These are phyloP conservation scores for Machaerirhynchus nigripectus DNA, from an alignment of 2,113 vertebrate species.

Conservation along the genomic window DNA sequence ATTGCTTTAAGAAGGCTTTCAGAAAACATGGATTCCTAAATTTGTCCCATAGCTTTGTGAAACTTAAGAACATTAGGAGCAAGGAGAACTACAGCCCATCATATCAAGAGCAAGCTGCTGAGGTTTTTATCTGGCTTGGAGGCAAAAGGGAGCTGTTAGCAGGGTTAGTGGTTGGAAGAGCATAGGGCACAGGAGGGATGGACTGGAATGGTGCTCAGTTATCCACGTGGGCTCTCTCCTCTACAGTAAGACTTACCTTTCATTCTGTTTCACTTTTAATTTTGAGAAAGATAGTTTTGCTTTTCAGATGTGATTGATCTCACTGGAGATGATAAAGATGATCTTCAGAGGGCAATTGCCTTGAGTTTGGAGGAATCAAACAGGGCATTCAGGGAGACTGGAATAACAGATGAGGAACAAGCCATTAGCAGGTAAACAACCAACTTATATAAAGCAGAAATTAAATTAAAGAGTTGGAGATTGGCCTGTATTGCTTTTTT, in stretches of 20 bases:
- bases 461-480: slow-evolving; percentile 52
- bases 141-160: background rate
- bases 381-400: slow-evolving; percentile 95
- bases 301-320: slow-evolving; percentile 96
- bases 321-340: slow-evolving; percentile 99
- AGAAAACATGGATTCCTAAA: background rate
- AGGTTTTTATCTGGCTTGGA: background rate
- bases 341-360: slow-evolving; percentile 98
- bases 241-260: slow-evolving; percentile 59
- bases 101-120: background rate
- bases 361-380: slow-evolving; percentile 98
- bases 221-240: slow-evolving; percentile 10
- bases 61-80: background rate
- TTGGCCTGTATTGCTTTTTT: slow-evolving; percentile 60
- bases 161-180: background rate
- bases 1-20: background rate
- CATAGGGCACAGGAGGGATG: background rate
- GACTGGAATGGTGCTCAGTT: background rate
- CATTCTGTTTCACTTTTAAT: slow-evolving; percentile 71
- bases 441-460: slow-evolving; percentile 59
- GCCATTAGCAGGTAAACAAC: slow-evolving; percentile 93
- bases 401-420: slow-evolving; percentile 98
- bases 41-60: background rate
- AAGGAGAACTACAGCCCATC: background rate
- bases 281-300: slow-evolving; percentile 76